Evolutionary conservation across 2,113 vertebrate genomes (phyloP), one percentile per base, ranked within the genome.

Genomic region (Zingel zingel): DNA sequence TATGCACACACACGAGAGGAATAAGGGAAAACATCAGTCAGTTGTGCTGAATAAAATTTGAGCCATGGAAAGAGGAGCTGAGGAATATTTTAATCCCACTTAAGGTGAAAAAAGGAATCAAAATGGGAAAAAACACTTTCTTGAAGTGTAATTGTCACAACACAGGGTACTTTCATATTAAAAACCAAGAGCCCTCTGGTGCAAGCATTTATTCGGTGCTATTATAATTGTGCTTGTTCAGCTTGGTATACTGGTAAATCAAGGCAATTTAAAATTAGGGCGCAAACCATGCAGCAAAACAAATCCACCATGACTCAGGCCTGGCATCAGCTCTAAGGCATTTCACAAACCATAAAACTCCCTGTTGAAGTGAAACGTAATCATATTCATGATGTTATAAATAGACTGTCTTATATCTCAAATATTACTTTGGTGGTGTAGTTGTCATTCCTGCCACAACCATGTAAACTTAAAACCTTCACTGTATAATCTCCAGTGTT

Each of bases 1-100:
- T 99, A 92, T 25, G 39, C 8, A 76, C 4, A 72, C 3, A 47
- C 9, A 79, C 0, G 25, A 10, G 18, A 61, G 51, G 45, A 39
- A 77, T 10, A 58, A 21, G 6, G 2, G 13, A 27, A 74, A n/a
- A n/a, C 0, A 59, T 27, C 27, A 27, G 39, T 76, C 3, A 85
- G 25, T 19, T 9, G 14, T 14, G 19, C 18, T 61, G 7, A n/a
- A 45, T 47, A 23, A 3, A 30, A 51, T 75, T 23, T 11, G 0
- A 59, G 1, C 23, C 45, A 6, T 23, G 16, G 7, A n/a, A 48
- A 48, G 5, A 30, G 16, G 14, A 0, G 1, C 6, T 21, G 39
- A 27, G 15, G 12, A 16, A 36, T 16, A 39, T 25, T 68, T 65
- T 3, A 63, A 51, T 56, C 7, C 27, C 2, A 14, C 14, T 39